Conservation (phyloP, 1,140 invertebrate genomes). For the Lepidurus apus region DNA sequence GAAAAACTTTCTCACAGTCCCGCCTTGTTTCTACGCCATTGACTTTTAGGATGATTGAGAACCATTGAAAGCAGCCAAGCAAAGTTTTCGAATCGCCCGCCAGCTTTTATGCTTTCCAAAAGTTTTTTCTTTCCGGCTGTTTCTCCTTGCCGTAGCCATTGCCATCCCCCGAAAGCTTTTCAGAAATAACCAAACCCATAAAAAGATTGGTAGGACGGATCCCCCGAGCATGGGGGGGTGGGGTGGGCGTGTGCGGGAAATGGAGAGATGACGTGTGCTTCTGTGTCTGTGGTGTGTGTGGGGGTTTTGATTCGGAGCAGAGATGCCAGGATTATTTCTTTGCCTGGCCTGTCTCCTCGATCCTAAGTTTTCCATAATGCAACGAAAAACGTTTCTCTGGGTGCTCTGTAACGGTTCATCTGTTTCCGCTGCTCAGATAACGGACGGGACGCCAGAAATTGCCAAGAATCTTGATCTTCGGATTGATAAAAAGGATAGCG, state of each 20-base stretch:
- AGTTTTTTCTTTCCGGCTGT: conserved; percentile 7
- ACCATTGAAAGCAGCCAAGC: conserved; percentile 18
- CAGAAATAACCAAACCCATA: not conserved
- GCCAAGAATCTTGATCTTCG: not conserved
- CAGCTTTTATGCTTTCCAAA: conserved; percentile 12
- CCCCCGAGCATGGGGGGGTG: not conserved
- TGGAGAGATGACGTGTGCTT: not conserved
- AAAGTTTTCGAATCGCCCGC: conserved; percentile 18
- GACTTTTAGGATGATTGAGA: conserved; percentile 19
- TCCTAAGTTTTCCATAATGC: conserved; percentile 15
- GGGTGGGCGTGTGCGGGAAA: not conserved
- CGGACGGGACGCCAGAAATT: not conserved
- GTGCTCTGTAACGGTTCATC: not conserved
- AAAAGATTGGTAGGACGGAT: not conserved
- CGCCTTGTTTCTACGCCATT: conserved; percentile 21
- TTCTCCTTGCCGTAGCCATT: not conserved
- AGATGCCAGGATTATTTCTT: not conserved
- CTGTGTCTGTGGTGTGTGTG: not conserved
- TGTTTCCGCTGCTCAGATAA: not conserved
- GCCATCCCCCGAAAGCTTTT: not conserved
- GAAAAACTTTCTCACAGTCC: not conserved
- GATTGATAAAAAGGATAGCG: not conserved
- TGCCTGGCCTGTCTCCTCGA: not conserved
- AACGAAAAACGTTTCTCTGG: not conserved
- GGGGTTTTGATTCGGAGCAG: not conserved